phyloP scores from a whole-genome alignment of 1,140 invertebrate species.

The Zaprionus capensis region DNA sequence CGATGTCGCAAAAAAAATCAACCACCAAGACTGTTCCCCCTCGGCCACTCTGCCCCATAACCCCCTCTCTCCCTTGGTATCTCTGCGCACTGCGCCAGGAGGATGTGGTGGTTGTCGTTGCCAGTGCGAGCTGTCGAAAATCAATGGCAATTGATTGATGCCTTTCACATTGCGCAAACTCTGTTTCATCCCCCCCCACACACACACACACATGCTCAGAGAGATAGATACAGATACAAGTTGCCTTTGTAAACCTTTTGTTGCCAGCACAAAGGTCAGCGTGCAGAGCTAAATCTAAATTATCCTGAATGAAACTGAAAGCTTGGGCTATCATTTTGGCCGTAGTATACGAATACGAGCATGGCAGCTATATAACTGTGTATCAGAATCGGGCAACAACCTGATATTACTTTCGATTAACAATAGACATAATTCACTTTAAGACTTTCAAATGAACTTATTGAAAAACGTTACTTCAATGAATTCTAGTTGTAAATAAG shows the following conservation, averaged over 20 bases:
- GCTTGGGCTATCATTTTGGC: not conserved
- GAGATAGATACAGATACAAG: not conserved
- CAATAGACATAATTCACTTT: not conserved
- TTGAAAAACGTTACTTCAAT: no score
- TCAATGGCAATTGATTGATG: slow-evolving; percentile 65
- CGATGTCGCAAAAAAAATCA: slow-evolving; percentile 51
- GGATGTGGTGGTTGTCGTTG: slow-evolving; percentile 16
- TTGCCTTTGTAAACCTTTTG: not conserved
- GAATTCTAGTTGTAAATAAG: no score
- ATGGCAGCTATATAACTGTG: not conserved
- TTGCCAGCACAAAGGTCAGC: not conserved
- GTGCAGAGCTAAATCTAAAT: not conserved
- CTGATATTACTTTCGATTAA: not conserved
- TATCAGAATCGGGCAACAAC: not conserved
- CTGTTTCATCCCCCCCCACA: slow-evolving; percentile 34
- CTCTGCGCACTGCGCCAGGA: slow-evolving; percentile 51
- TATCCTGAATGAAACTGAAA: slow-evolving; percentile 5
- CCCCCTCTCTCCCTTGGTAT: slow-evolving; percentile 16
- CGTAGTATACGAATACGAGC: not conserved
- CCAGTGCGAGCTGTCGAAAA: slow-evolving; percentile 41
- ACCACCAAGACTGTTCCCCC: slow-evolving; percentile 49
- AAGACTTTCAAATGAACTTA: not conserved
- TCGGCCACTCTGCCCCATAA: not conserved
- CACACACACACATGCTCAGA: slow-evolving; percentile 6
- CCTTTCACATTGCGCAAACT: slow-evolving; percentile 67